Conservation (phyloP, 2,888 invertebrate species). For the Volucella inanis region DNA sequence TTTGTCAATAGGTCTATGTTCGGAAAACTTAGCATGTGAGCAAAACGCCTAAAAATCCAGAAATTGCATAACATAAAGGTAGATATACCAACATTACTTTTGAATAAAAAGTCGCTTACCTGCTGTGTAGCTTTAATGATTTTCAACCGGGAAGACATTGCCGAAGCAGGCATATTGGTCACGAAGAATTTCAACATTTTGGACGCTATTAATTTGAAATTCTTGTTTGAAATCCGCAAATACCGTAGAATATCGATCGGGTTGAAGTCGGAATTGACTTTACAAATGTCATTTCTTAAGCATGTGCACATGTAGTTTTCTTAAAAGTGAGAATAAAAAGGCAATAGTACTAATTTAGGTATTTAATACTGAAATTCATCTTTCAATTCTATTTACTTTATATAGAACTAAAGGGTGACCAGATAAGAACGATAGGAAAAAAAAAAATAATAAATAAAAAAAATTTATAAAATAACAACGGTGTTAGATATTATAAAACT, state of each 20-base stretch:
- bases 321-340: neutral
- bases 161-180: constrained; percentile 72
- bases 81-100: neutral
- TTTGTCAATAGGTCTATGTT: constrained; percentile 89
- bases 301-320: constrained; percentile 26
- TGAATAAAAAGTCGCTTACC: constrained; percentile 75
- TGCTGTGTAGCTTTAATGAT: constrained; percentile 77
- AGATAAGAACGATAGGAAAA: too few relatives aligned
- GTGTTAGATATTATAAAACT: too few relatives aligned
- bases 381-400: too few relatives aligned
- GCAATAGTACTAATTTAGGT: neutral
- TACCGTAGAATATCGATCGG: constrained; percentile 10
- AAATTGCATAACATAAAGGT: constrained; percentile 60
- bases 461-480: too few relatives aligned
- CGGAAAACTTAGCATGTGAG: constrained; percentile 87
- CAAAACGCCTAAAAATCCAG: constrained; percentile 81
- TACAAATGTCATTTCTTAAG: constrained; percentile 23
- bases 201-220: constrained; percentile 11
- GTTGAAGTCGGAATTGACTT: constrained; percentile 37
- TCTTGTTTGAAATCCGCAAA: neutral
- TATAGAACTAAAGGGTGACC: too few relatives aligned
- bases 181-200: constrained; percentile 76
- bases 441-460: too few relatives aligned
- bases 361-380: neutral
- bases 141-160: constrained; percentile 74